These are phyloP conservation scores for Eupithecia dodoneata DNA, from an alignment of 2,888 invertebrate species.

Conservation along the genomic window DNA sequence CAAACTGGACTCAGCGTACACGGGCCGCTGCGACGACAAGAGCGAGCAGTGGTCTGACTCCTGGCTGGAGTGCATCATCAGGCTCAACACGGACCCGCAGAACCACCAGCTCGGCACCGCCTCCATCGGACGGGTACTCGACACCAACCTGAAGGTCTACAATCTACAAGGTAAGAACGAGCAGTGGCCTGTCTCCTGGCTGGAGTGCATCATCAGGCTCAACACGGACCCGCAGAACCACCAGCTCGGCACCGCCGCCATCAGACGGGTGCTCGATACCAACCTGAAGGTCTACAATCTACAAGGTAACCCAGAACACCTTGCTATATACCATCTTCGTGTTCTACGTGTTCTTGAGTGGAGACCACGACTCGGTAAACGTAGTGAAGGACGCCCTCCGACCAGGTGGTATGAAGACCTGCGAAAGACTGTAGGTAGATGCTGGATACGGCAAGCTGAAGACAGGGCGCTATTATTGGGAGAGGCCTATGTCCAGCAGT, in stretches of 20 bases:
- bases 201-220: constrained; percentile 88
- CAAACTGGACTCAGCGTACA: constrained; percentile 65
- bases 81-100: constrained; percentile 89
- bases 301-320: background rate
- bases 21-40: constrained; percentile 64
- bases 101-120: constrained; percentile 92
- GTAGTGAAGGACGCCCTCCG: too few species aligned
- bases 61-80: constrained; percentile 89
- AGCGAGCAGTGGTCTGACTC: constrained; percentile 79
- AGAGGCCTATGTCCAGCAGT: too few species aligned
- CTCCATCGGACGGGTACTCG: constrained; percentile 88
- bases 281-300: constrained; percentile 65
- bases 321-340: background rate
- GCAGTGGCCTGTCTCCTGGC: constrained; percentile 85
- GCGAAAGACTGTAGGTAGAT: too few species aligned
- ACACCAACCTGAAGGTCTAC: constrained; percentile 85
- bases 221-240: constrained; percentile 92
- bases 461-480: too few species aligned
- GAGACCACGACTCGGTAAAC: too few species aligned
- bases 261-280: constrained; percentile 86
- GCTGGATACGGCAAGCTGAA: too few species aligned
- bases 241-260: constrained; percentile 90
- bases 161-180: constrained; percentile 70
- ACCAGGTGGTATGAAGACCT: too few species aligned
- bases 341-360: too few species aligned